Evolutionary conservation across 2,888 invertebrate species (phyloP), one percentile per base, ranked within the genome.

Genomic region (Rhingia campestris): DNA sequence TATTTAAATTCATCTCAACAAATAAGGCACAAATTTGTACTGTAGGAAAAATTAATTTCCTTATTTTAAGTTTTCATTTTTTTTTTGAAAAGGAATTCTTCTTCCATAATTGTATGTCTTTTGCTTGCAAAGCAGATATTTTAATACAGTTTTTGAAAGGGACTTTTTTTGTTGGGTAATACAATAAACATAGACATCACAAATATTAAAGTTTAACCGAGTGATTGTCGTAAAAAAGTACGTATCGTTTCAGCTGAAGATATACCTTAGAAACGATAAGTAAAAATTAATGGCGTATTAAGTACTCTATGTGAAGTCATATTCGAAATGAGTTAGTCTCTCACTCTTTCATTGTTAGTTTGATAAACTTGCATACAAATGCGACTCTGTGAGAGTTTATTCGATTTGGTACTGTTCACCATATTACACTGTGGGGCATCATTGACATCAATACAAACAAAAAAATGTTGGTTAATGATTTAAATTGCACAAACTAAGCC

Each of bases 11-110:
- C 86, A 79, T 79, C 82, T 86, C 66, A 86, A 82, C 86, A 86
- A 85, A 86, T 87, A 87, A 87, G 87, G 87, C 87, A 87, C 87
- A 86, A 86, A 81, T 87, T 87, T 87, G 87, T 87, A 87, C 87
- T 86, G 76, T 81, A 76, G 76, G 76, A 86, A 86, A 86, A 86
- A 86, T 63, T 76, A 67, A 73, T 79, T 69, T 85, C 74, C 79
- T 51, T 54, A 63, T 66, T 56, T 74, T 59, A 64, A 32, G 45
- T 77, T 66, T 53, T 22, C 22, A 22, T 22, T 22, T 22, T 22
- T 22, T 2, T 22, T 22, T 70, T 41, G 72, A 72, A 81, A 77
- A 77, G 39, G 22, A 67, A 61, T 73, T 67, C 58, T 66, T 59
- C 69, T 22, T 1, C 22, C 76, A 53, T 67, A 35, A 51, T 30